Evolutionary conservation across 2,113 vertebrate species (phyloP), one percentile per base, ranked within the genome.

Genomic region (Ceyx melanurus): DNA sequence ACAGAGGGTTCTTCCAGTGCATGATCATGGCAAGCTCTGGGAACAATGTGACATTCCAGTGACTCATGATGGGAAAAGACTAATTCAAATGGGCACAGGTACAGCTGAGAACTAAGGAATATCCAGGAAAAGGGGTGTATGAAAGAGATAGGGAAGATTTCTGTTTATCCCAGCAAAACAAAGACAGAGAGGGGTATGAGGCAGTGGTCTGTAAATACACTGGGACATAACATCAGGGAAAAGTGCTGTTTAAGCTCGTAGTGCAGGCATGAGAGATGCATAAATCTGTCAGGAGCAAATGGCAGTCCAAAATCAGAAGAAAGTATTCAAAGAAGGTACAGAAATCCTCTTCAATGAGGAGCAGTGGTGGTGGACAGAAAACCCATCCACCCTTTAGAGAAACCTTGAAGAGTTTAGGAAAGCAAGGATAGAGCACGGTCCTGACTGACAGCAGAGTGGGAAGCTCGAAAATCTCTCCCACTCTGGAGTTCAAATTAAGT

Each of bases 401-500:
- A 78, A 60, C 45, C 50, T 54, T n/a, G 62, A 48, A 10, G 73
- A 42, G 14, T 65, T 72, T 58, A 78, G 35, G 78, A 75, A 57
- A 61, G 54, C 28, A 89, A 56, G 11, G 46, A 15, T 0, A 58
- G 72, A 46, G 33, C 9, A 3, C 15, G 13, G 31, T 31, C 43
- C 15, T 11, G 43, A 70, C 67, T 86, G 89, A 56, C 23, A 78
- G 86, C 54, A 89, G 53, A 68, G 42, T 26, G 31, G 1, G 15
- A 64, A 89, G 72, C 46, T 37, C 60, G 23, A 56, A 42, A 74
- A 51, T 13, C 58, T 50, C 79, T 53, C 31, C 75, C 71, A 71
- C 67, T 67, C 82, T 74, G 51, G 54, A 88, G 87, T 89, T 89
- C 75, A 67, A 40, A 77, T 92, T 19, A 87, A 93, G 40, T 54